Evolutionary conservation across 2,113 vertebrate genomes (phyloP).

Genomic region (Cebus imitator): DNA sequence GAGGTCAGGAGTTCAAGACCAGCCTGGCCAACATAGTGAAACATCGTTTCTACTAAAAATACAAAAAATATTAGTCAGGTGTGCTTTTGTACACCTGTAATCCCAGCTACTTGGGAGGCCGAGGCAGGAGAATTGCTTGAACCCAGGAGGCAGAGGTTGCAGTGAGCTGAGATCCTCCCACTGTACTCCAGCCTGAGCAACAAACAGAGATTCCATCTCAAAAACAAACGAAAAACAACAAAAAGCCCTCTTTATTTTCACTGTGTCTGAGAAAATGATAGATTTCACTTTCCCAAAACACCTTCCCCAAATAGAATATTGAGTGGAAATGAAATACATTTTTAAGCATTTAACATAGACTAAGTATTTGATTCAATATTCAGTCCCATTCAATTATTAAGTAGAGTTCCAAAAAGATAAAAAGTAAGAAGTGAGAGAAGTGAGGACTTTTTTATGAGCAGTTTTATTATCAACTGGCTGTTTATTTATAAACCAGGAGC

Average conservation of each 20-base stretch:
- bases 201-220: no score
- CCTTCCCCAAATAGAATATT: background rate
- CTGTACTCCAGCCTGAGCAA: no score
- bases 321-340: background rate
- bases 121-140: no score
- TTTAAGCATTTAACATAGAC: background rate
- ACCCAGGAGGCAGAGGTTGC: no score
- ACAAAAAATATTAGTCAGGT: no score
- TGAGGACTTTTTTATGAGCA: background rate
- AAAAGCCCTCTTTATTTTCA: background rate
- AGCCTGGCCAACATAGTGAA: no score
- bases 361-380: conserved; percentile 4
- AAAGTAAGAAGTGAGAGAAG: background rate
- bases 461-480: background rate
- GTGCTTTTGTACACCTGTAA: no score
- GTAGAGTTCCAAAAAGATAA: background rate
- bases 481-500: conserved; percentile 3
- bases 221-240: no score
- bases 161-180: no score
- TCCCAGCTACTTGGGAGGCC: no score
- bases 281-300: background rate
- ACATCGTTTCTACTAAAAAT: no score
- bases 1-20: no score
- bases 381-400: background rate
- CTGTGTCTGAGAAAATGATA: background rate